Evolutionary conservation across 1,140 invertebrate species (phyloP).

Genomic region (Amphibalanus amphitrite): DNA sequence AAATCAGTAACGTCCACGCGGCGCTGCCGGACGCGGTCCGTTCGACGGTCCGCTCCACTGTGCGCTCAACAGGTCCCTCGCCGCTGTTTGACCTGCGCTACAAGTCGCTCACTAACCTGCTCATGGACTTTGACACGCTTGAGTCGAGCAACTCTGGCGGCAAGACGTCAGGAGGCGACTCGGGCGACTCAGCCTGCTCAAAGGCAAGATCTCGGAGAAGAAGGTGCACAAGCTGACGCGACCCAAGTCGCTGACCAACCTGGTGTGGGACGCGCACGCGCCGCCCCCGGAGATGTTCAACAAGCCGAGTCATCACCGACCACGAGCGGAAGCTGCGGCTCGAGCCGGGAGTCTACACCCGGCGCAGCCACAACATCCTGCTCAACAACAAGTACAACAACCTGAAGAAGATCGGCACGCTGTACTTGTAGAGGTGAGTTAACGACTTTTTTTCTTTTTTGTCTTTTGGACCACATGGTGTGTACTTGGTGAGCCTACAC

Average conservation of each 20-base stretch:
- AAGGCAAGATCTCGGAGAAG: slow-evolving; percentile 49
- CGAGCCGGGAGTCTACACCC: slow-evolving; percentile 15
- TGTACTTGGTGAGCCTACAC: no score
- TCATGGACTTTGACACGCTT: slow-evolving; percentile 61
- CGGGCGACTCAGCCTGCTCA: slow-evolving; percentile 37
- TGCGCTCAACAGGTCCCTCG: slow-evolving; percentile 46
- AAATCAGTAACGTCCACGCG: slow-evolving; percentile 23
- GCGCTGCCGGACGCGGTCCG: neutral
- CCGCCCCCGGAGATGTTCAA: neutral
- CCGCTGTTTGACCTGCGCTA: slow-evolving; percentile 64
- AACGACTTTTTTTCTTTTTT: no score
- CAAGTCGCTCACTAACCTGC: slow-evolving; percentile 60
- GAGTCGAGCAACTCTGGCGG: slow-evolving; percentile 75
- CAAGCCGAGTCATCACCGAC: slow-evolving; percentile 10
- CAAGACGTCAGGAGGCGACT: slow-evolving; percentile 62
- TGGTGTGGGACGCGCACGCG: slow-evolving; percentile 41
- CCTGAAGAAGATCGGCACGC: slow-evolving; percentile 18
- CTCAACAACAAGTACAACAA: slow-evolving; percentile 16
- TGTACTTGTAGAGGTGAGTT: slow-evolving; percentile 15
- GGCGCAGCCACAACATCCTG: slow-evolving; percentile 13
- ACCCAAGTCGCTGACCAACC: slow-evolving; percentile 63
- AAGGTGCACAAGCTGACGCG: slow-evolving; percentile 31
- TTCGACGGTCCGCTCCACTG: neutral
- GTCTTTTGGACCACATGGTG: no score
- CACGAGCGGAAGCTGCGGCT: slow-evolving; percentile 16